phyloP scores from a whole-genome alignment of 1,140 invertebrate genomes.

The Drosophila willistoni region DNA sequence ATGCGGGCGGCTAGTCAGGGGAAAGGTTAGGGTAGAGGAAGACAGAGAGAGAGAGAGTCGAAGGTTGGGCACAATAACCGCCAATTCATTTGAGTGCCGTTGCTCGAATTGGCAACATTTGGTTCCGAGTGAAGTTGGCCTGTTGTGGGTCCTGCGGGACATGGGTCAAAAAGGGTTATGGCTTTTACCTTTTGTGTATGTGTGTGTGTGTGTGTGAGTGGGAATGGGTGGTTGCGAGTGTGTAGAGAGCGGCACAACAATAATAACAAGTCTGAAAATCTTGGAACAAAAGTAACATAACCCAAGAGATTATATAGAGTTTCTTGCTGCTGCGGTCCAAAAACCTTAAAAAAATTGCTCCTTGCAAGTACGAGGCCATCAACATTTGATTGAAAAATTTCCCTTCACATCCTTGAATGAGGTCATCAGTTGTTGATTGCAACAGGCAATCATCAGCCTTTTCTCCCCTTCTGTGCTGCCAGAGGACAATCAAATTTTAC shows the following conservation, averaged over 20 bases:
- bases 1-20: constrained; percentile 41
- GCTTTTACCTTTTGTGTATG: constrained; percentile 39
- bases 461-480: constrained; percentile 19
- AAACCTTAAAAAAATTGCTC: constrained; percentile 39
- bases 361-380: constrained; percentile 44
- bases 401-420: constrained; percentile 14
- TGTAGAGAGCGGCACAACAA: constrained; percentile 13
- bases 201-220: constrained; percentile 23
- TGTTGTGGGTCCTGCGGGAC: constrained; percentile 63
- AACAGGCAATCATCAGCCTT: constrained; percentile 37
- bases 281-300: constrained; percentile 11
- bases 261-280: constrained; percentile 14
- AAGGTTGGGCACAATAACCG: constrained; percentile 56
- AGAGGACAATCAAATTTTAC: constrained; percentile 60
- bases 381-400: constrained; percentile 76
- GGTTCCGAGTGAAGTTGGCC: constrained; percentile 31
- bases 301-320: constrained; percentile 5
- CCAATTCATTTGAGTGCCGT: constrained; percentile 80
- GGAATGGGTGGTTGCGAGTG: neutral
- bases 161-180: constrained; percentile 71
- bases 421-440: constrained; percentile 76
- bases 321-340: neutral
- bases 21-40: neutral
- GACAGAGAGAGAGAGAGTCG: no score
- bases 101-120: constrained; percentile 79